These are phyloP conservation scores for Pygathrix nemaeus DNA, from an alignment of 2,113 vertebrate genomes.

Conservation along the genomic window DNA sequence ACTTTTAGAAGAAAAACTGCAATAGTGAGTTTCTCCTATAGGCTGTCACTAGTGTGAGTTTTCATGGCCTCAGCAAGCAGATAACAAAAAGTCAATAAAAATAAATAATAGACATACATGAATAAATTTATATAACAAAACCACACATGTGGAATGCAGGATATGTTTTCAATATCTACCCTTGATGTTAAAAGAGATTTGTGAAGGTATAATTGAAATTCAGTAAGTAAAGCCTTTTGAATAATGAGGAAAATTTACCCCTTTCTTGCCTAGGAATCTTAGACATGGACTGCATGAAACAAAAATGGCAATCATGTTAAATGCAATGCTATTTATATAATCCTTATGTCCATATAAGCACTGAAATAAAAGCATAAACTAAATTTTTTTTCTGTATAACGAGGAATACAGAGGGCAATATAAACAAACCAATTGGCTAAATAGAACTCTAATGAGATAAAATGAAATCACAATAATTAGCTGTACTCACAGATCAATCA, in stretches of 20 bases:
- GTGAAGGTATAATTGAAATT: not conserved
- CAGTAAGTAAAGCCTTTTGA: not conserved
- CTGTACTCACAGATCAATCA: not conserved
- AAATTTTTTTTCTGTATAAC: not conserved
- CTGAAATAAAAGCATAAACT: not conserved
- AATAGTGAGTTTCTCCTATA: not conserved
- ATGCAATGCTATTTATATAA: not conserved
- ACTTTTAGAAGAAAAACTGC: not conserved
- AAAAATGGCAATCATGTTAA: not conserved
- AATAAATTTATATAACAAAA: not conserved
- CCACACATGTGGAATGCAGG: not conserved
- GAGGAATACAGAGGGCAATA: not conserved
- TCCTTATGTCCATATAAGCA: not conserved
- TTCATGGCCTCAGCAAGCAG: not conserved
- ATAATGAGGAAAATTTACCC: not conserved
- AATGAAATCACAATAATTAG: not conserved
- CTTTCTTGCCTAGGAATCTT: not conserved
- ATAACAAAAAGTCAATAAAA: not conserved
- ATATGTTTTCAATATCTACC: not conserved
- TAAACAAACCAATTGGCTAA: not conserved
- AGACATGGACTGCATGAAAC: not conserved
- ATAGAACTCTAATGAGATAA: not conserved
- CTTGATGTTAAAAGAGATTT: not conserved
- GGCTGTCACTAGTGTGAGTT: not conserved
- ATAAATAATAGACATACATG: not conserved